Conservation (phyloP, 1,140 invertebrate species). For the Neelides sp. region DNA sequence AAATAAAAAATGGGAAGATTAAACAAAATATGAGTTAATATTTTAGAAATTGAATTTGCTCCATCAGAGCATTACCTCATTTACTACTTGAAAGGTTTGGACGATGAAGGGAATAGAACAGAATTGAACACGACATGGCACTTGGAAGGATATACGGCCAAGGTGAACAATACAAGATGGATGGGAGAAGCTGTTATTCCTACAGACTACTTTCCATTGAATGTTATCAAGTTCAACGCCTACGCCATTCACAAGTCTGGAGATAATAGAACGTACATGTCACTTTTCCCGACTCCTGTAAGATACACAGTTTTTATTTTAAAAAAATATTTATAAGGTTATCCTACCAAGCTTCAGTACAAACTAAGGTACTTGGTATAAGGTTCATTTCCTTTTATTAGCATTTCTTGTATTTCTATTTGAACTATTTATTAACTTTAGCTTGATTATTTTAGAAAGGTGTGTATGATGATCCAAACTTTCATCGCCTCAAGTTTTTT, state of each 20-base stretch:
- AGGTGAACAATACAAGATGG: conserved; percentile 34
- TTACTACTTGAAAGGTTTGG: conserved; percentile 36
- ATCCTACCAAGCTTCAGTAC: too few species aligned
- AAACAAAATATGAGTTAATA: too few species aligned
- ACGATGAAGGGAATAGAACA: conserved; percentile 33
- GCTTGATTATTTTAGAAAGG: too few species aligned
- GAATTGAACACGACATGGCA: too few species aligned
- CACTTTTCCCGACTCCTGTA: conserved; percentile 40
- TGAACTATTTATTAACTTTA: too few species aligned
- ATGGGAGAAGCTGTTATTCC: conserved; percentile 37
- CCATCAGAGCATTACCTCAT: conserved; percentile 40
- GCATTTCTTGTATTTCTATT: too few species aligned
- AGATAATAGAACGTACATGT: conserved; percentile 38
- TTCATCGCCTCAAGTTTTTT: conserved; percentile 31
- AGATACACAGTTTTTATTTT: too few species aligned
- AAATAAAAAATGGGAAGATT: too few species aligned
- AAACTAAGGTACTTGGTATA: too few species aligned
- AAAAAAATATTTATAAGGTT: too few species aligned
- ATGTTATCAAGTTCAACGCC: conserved; percentile 43
- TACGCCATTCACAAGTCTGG: conserved; percentile 45
- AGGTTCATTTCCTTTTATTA: too few species aligned
- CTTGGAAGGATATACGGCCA: too few species aligned
- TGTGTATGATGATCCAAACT: conserved; percentile 39
- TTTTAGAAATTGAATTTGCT: conserved; percentile 41
- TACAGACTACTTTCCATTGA: conserved; percentile 36